Evolutionary conservation across 1,140 invertebrate genomes (phyloP).

Genomic region (Acromyrmex charruanus): DNA sequence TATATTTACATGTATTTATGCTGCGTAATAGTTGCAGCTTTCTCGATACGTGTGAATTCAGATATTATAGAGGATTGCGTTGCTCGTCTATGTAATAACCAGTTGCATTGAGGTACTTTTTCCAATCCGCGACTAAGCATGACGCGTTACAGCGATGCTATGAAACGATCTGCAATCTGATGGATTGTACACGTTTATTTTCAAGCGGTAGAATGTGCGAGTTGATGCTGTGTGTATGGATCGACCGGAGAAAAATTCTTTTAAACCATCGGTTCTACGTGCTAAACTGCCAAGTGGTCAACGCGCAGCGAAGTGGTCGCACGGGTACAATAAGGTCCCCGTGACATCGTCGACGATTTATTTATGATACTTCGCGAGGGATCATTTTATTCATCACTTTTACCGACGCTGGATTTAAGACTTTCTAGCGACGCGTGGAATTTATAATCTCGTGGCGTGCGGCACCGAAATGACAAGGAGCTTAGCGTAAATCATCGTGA

Average conservation of each 20-base stretch:
- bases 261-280: slow-evolving; percentile 18
- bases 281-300: slow-evolving; percentile 43
- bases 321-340: slow-evolving; percentile 32
- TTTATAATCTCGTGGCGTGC: slow-evolving; percentile 60
- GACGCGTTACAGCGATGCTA: slow-evolving; percentile 36
- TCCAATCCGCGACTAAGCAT: slow-evolving; percentile 48
- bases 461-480: slow-evolving; percentile 36
- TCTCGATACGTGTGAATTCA: slow-evolving; percentile 47
- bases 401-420: slow-evolving; percentile 50
- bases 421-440: slow-evolving; percentile 26
- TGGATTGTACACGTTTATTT: slow-evolving; percentile 40
- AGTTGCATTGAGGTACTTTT: slow-evolving; percentile 42
- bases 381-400: slow-evolving; percentile 67
- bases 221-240: not conserved
- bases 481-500: slow-evolving; percentile 49
- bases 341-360: slow-evolving; percentile 63
- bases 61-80: slow-evolving; percentile 54
- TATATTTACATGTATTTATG: slow-evolving; percentile 35
- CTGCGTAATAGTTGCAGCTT: slow-evolving; percentile 32
- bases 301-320: slow-evolving; percentile 21
- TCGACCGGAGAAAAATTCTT: slow-evolving; percentile 23
- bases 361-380: slow-evolving; percentile 43
- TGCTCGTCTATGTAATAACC: slow-evolving; percentile 45
- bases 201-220: slow-evolving; percentile 25
- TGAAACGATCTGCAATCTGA: slow-evolving; percentile 26